Evolutionary conservation across 2,113 vertebrate genomes (phyloP).

Genomic region (Alethe castanea): DNA sequence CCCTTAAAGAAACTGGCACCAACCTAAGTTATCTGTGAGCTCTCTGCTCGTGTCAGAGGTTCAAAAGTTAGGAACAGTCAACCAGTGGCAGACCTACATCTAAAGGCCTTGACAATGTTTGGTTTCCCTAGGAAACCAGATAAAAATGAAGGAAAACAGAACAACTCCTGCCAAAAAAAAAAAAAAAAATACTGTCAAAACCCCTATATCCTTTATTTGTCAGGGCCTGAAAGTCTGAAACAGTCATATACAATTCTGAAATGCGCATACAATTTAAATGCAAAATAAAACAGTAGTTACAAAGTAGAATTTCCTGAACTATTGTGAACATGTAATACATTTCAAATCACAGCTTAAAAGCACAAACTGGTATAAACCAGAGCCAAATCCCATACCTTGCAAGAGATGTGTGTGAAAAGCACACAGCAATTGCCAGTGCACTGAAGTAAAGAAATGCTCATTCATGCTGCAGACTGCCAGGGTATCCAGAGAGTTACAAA

Average conservation of each 20-base stretch:
- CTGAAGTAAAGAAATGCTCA: conserved; percentile 11
- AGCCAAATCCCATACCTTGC: neutral
- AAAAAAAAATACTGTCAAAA: neutral
- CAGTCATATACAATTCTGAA: neutral
- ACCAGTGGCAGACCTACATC: neutral
- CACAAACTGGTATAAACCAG: neutral
- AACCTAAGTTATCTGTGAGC: neutral
- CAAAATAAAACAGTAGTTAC: neutral
- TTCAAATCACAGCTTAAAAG: neutral
- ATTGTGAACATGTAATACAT: neutral
- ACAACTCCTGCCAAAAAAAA: neutral
- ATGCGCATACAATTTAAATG: neutral
- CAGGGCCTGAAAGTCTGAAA: neutral
- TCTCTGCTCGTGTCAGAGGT: neutral
- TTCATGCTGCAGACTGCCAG: neutral
- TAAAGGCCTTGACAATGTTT: neutral
- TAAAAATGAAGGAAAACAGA: neutral
- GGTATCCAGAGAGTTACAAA: neutral
- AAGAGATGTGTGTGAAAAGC: neutral
- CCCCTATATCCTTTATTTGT: neutral
- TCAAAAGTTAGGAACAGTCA: neutral
- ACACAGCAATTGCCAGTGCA: neutral
- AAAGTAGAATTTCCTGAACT: neutral
- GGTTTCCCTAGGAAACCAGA: neutral
- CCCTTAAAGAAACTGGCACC: neutral